A percentile compares a stretch with the other conserved stretches of the same genome.
Evolutionary conservation across 2,888 invertebrate genomes (phyloP).

Genomic region (Hydrotaea diabolus): DNA sequence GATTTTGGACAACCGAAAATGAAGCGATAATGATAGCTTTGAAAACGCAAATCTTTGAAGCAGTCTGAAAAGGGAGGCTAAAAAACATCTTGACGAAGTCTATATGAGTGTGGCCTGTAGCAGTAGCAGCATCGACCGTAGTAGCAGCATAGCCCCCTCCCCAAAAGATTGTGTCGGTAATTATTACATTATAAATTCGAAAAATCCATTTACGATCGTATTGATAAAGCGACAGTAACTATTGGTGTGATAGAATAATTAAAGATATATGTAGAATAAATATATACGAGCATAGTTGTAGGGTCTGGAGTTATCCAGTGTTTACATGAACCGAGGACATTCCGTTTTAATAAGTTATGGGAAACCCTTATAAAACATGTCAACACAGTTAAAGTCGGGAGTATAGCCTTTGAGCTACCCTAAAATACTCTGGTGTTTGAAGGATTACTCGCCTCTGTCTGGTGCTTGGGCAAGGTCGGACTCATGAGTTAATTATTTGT

Average conservation of each 20-base stretch:
- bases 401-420: too few species aligned
- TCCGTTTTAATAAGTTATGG: too few species aligned
- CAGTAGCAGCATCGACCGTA: not conserved
- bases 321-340: too few species aligned
- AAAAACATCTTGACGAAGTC: constrained; percentile 15
- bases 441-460: too few species aligned
- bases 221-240: not conserved
- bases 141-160: not conserved
- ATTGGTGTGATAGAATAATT: constrained; percentile 7
- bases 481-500: too few species aligned
- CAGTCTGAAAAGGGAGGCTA: not conserved
- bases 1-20: constrained; percentile 17
- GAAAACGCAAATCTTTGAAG: not conserved
- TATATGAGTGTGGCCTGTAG: constrained; percentile 36
- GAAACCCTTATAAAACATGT: too few species aligned
- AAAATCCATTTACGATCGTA: constrained; percentile 35
- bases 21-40: constrained; percentile 23
- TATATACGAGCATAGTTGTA: too few species aligned
- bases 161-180: constrained; percentile 36
- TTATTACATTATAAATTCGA: constrained; percentile 48
- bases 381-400: too few species aligned
- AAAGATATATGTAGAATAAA: not conserved
- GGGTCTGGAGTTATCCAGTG: too few species aligned
- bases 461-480: too few species aligned
- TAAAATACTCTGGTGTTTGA: too few species aligned